Evolutionary conservation across 2,888 invertebrate species (phyloP).

Genomic region (Acrobasis consociella): DNA sequence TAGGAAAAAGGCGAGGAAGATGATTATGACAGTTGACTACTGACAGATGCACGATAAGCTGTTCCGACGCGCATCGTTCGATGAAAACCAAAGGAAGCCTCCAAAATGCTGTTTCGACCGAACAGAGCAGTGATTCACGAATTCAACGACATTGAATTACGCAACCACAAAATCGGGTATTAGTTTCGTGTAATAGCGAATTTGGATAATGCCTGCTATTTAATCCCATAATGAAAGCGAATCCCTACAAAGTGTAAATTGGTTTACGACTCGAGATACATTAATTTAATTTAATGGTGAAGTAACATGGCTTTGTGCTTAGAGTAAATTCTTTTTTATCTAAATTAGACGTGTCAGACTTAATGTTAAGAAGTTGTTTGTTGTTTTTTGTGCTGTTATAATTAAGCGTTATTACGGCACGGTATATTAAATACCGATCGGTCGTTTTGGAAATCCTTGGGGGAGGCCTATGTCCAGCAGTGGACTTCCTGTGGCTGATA

Average conservation of each 20-base stretch:
- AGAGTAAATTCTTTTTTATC: background rate
- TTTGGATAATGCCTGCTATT: constrained; percentile 18
- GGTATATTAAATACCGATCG: no score
- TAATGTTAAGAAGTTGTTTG: no score
- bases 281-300: constrained; percentile 20
- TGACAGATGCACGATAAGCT: no score
- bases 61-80: background rate
- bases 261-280: constrained; percentile 19
- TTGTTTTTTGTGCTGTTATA: no score
- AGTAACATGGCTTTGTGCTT: constrained; percentile 20
- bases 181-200: constrained; percentile 9
- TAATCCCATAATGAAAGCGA: constrained; percentile 23
- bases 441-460: no score
- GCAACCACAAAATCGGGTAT: background rate
- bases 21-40: no score
- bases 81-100: background rate
- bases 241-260: constrained; percentile 21
- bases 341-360: no score
- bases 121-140: background rate
- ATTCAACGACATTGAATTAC: background rate
- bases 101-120: background rate
- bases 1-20: no score
- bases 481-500: no score
- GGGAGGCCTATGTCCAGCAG: no score
- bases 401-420: no score